Evolutionary conservation across 2,888 invertebrate genomes (phyloP).

Genomic region (Cataglyphis livida): DNA sequence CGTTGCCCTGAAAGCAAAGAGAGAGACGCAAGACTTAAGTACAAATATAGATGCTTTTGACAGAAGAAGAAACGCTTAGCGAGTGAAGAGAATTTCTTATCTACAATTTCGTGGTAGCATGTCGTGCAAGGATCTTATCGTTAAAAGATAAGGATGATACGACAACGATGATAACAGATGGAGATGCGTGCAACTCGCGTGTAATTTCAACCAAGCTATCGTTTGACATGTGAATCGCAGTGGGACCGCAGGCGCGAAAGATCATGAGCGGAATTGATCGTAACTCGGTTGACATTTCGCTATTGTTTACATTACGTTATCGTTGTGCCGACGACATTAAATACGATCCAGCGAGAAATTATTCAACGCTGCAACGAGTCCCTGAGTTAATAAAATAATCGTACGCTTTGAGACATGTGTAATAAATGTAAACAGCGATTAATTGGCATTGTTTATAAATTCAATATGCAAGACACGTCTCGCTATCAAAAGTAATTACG

Average conservation of each 20-base stretch:
- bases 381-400: conserved; percentile 35
- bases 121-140: neutral
- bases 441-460: conserved; percentile 20
- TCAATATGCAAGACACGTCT: conserved; percentile 20
- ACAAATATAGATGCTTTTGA: neutral
- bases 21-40: neutral
- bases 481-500: neutral
- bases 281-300: conserved; percentile 37
- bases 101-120: neutral
- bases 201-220: conserved; percentile 35
- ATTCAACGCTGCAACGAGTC: conserved; percentile 20
- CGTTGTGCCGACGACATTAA: conserved; percentile 12
- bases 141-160: neutral
- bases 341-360: conserved; percentile 39
- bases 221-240: neutral
- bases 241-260: neutral
- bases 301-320: conserved; percentile 33
- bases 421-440: conserved; percentile 32
- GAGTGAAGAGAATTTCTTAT: neutral
- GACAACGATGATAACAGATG: neutral
- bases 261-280: conserved; percentile 34
- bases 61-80: too few relatives aligned
- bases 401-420: conserved; percentile 6
- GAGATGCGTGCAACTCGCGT: neutral
- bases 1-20: conserved; percentile 88